Base-by-base conservation (phyloP, 2,888 invertebrate genomes). In the Himalopsyche kuldschensis region DNA sequence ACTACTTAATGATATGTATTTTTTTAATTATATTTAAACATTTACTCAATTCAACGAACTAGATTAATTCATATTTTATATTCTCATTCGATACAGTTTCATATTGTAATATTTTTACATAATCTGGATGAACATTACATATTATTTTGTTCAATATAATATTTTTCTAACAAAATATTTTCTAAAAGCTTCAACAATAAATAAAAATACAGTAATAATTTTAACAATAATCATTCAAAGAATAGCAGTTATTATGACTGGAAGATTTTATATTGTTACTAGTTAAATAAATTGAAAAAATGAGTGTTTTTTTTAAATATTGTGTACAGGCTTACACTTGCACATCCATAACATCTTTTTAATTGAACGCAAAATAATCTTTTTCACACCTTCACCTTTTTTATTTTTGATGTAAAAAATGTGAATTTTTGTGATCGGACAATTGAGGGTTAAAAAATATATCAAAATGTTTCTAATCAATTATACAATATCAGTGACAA, bases 51-150 rank as follows among this genome's bases (percentile, higher is more conserved):
- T 69, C 69, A 69, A 69, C 69, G 27, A 30, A 69, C 69, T 69
- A 69, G 8, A 87, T 69, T 55, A 30, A 69, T 30, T 30, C 10
- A 20, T 55, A 55, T 30, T 10, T 69, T n/a, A 76, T 76, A 76
- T 24, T 76, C 17, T 76, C 76, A 32, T 76, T 76, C 76, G 76
- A 35, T 76, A 76, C 32, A 69, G 77, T 84, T 77, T 78, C 80
- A 83, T 79, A 77, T 47, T 80, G 76, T 86, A 86, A 20, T 85
- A 86, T 83, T 82, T 84, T 84, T 84, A 81, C 84, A 87, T 82
- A 85, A 85, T 86, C 80, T 84, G 85, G 84, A 85, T 80, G 80
- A 82, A 86, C 83, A 85, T 85, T 84, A 41, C 11, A 6, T 46
- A 77, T 77, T 77, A 46, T 77, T 17, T 77, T 77, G 46, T 41